Evolutionary conservation across 2,113 vertebrate genomes (phyloP).

Genomic region (Nicator chloris): DNA sequence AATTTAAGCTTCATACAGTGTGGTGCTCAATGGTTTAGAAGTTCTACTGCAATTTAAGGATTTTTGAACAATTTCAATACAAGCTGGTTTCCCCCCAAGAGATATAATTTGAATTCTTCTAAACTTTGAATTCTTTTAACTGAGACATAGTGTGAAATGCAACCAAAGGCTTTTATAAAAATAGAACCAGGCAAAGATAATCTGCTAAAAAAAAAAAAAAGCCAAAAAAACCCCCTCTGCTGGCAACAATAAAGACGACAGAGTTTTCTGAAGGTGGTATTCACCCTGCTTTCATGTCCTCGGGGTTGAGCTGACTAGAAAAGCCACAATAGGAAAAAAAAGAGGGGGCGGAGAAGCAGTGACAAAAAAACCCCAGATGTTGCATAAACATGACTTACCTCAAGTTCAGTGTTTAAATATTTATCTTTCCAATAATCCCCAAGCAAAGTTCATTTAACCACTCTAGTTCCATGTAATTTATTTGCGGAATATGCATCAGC

Average conservation of each 20-base stretch:
- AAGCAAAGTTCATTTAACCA: conserved; percentile 54
- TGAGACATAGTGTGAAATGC: not conserved
- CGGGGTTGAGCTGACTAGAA: not conserved
- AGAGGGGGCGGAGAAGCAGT: not conserved
- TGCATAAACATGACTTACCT: conserved; percentile 55
- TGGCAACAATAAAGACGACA: not conserved
- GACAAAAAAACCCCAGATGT: not conserved
- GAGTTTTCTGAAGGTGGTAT: not conserved
- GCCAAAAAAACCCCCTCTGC: not conserved
- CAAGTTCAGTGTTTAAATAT: conserved; percentile 56
- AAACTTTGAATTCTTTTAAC: not conserved
- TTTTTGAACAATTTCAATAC: not conserved
- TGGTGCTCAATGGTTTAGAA: not conserved
- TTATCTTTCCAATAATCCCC: conserved; percentile 60
- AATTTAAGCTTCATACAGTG: not conserved
- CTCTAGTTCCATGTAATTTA: conserved; percentile 27
- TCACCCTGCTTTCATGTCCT: not conserved
- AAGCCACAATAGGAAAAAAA: conserved; percentile 21
- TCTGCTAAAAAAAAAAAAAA: not conserved
- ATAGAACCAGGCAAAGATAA: not conserved
- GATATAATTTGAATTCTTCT: not conserved
- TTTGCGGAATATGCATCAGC: conserved; percentile 45
- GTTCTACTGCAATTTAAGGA: not conserved
- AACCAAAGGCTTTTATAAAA: not conserved
- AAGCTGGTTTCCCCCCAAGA: not conserved